Base-by-base conservation (phyloP, 1,140 invertebrate species). In the Homarus americanus region DNA sequence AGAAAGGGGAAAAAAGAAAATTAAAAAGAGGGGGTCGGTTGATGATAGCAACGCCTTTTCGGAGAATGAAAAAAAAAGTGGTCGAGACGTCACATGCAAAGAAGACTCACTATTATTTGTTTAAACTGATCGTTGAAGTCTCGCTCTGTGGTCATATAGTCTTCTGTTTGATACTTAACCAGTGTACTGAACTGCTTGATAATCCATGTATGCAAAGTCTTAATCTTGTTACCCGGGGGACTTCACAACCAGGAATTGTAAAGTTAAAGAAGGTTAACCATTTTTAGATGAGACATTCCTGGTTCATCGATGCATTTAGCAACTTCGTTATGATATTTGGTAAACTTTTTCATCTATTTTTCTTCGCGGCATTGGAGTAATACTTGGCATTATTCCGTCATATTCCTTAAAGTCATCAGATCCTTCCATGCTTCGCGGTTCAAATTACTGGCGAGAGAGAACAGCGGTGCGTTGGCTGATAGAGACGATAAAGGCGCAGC, bases 41-140 rank as follows among this genome's bases (percentile, higher is more conserved):
- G 44, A 80, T 80, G 38, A 69, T 83, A 38, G 12, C n/a, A 44
- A 83, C 80, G 58, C 80, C 80, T 66, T 40, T 83, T 82, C 79
- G 49, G 10, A 63, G 79, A 82, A 63, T 38, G 53, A 41, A 73
- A 79, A 69, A 80, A 83, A 69, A 83, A 41, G 58, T 10, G 34
- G 49, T 83, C 63, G 17, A 40, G 28, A 40, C 38, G 34, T 38
- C 63, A 44, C 44, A 32, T 63, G 24, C 24, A 63, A 83, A 66
- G 38, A 58, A 36, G 53, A 58, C 36, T 36, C 36, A n/a, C 12
- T 20, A 82, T 10, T 82, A 40, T 69, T 83, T 63, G 36, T 83
- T 12, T 40, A 38, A 66, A 66, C 28, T 32, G 63, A n/a, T 63
- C 53, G 32, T 38, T 69, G 28, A 24, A 32, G n/a, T 69, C 28